phyloP scores from a whole-genome alignment of 1,140 invertebrate genomes.

The Drosophila erecta region DNA sequence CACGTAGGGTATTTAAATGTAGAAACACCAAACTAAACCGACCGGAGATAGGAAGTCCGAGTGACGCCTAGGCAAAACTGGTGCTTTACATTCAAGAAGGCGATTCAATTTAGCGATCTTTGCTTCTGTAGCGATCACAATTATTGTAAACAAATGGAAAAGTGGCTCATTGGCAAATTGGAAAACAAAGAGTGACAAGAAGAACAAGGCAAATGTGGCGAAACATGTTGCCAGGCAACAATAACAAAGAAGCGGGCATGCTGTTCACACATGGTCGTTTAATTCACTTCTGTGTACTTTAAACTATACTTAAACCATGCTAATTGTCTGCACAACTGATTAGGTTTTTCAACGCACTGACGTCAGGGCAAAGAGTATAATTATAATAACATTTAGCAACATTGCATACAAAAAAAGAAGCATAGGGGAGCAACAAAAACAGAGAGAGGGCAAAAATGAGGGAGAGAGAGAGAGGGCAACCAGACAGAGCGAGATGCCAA shows the following conservation, averaged over 20 bases:
- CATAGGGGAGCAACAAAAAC: constrained; percentile 18
- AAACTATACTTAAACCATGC: constrained; percentile 4
- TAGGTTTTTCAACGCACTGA: neutral
- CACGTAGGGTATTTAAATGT: constrained; percentile 27
- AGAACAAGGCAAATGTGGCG: constrained; percentile 14
- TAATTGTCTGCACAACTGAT: constrained; percentile 15
- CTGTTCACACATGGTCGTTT: constrained; percentile 19
- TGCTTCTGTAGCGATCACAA: neutral
- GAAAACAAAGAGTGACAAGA: neutral
- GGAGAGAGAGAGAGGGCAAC: constrained; percentile 13
- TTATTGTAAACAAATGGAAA: constrained; percentile 42
- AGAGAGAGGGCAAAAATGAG: constrained; percentile 28
- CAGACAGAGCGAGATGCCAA: constrained; percentile 37
- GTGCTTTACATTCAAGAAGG: constrained; percentile 14
- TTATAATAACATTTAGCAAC: constrained; percentile 53
- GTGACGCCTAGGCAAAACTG: constrained; percentile 48
- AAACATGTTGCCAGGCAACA: constrained; percentile 36
- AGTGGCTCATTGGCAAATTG: constrained; percentile 29
- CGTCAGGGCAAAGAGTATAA: constrained; percentile 29
- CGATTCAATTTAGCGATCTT: constrained; percentile 5
- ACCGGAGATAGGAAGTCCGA: constrained; percentile 33
- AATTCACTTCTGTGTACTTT: neutral
- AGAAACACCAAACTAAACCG: constrained; percentile 10
- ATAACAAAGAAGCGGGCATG: constrained; percentile 21
- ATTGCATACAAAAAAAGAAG: constrained; percentile 29